Base-by-base conservation (phyloP, 2,888 invertebrate genomes). In the Chelonus formosanus region DNA sequence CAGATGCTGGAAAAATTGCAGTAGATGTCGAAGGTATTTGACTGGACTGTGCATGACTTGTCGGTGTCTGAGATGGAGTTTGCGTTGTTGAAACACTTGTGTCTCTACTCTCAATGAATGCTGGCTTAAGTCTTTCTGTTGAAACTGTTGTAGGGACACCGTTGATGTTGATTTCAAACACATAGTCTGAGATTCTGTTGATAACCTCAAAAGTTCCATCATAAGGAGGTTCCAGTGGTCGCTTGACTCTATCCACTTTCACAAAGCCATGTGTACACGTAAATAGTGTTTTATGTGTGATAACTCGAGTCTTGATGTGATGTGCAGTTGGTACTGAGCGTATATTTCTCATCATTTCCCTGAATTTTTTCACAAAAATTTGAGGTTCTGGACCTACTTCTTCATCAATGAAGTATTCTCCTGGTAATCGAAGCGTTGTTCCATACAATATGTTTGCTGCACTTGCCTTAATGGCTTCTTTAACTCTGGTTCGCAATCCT, bases 401-500 rank as follows among this genome's bases (percentile, higher is more conserved):
- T 34, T 70, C 66, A 7, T 65, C 45, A 45, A 59, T 55, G 52
- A 72, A 71, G 45, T 40, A 75, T 44, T 77, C 75, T 1, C 76
- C 75, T 0, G 76, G 75, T 5, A 76, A 63, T 1, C 75, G 69
- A 2, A 75, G 63, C 0, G 75, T 70, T 10, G 74, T 71, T 5
- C 76, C 74, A 55, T 74, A 76, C 0, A 74, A 71, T 0, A 76
- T 58, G 57, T 78, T 75, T 0, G 76, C 75, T 4, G 75, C 10
- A 0, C 76, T 70, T 6, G 73, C 52, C 7, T 61, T 36, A 4
- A 82, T 65, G 34, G 81, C 81, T 0, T 76, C 73, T 1, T 71
- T 59, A n/a, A 40, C 40, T 1, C 40, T 40, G 40, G 40, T 43
- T 45, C 77, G 64, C 20, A 78, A 68, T 20, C 74, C 76, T 4